These are phyloP conservation scores for Rhea pennata DNA, from an alignment of 2,113 vertebrate genomes.

Conservation along the genomic window DNA sequence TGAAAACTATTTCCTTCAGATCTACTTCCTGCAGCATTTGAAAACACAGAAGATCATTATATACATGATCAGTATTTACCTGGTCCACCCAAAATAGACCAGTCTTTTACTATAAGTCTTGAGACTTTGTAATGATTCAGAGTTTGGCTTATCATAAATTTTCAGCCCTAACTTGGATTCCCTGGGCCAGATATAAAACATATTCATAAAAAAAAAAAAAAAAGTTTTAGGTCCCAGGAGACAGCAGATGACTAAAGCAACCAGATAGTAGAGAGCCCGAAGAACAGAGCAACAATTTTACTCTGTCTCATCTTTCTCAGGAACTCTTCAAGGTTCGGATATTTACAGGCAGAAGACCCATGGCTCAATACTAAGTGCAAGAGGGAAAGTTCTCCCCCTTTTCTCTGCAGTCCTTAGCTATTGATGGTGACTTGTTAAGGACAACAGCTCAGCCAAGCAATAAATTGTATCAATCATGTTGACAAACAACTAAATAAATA, in stretches of 20 bases:
- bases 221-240: neutral
- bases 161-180: neutral
- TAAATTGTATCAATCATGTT: neutral
- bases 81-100: neutral
- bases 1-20: neutral
- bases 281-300: neutral
- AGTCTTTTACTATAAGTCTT: neutral
- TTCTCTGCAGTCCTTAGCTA: neutral
- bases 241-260: neutral
- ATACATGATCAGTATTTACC: neutral
- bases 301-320: neutral
- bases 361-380: neutral
- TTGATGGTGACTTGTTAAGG: neutral
- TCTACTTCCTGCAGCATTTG: neutral
- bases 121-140: neutral
- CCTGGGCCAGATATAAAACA: neutral
- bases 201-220: neutral
- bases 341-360: neutral
- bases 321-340: neutral
- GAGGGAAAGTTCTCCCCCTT: neutral
- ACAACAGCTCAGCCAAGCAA: neutral
- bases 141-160: neutral
- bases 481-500: neutral
- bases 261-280: neutral
- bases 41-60: neutral